These are phyloP conservation scores for Notarius lentiginosus DNA, from an alignment of 2,113 vertebrate species.

Conservation along the genomic window DNA sequence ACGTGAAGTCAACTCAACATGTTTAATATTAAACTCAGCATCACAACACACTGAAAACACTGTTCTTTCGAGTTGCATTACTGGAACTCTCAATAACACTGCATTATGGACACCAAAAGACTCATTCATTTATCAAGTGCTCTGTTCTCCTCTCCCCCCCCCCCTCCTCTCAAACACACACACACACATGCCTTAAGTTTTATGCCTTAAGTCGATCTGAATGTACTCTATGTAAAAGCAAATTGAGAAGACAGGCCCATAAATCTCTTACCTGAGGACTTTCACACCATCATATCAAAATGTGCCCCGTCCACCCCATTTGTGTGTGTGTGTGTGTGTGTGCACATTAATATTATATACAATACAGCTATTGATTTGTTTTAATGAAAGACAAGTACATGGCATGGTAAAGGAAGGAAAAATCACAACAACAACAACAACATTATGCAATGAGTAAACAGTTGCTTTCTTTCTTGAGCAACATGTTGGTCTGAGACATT, in stretches of 20 bases:
- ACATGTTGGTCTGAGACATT: no score
- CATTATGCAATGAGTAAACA: no score
- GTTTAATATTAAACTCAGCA: slow-evolving; percentile 30
- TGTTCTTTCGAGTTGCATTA: slow-evolving; percentile 23
- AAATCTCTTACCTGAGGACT: slow-evolving; percentile 21
- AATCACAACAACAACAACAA: no score
- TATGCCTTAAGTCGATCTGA: slow-evolving; percentile 16
- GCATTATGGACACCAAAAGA: slow-evolving; percentile 20
- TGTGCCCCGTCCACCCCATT: not conserved
- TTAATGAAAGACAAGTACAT: no score
- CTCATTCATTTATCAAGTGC: slow-evolving; percentile 33
- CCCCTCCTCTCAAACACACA: not conserved
- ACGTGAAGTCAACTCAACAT: slow-evolving; percentile 13
- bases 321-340: not conserved
- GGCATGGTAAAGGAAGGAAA: no score
- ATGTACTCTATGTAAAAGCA: slow-evolving; percentile 1
- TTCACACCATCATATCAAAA: not conserved
- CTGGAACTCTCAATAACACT: slow-evolving; percentile 31
- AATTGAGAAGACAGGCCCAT: slow-evolving; percentile 21
- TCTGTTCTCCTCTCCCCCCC: not conserved
- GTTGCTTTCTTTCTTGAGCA: no score
- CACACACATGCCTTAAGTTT: not conserved
- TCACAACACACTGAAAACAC: slow-evolving; percentile 5
- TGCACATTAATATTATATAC: not conserved
- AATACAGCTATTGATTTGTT: no score